Evolutionary conservation across 2,797 vertebrate species (phyloP).

Genomic region (Alexandromys oeconomus): DNA sequence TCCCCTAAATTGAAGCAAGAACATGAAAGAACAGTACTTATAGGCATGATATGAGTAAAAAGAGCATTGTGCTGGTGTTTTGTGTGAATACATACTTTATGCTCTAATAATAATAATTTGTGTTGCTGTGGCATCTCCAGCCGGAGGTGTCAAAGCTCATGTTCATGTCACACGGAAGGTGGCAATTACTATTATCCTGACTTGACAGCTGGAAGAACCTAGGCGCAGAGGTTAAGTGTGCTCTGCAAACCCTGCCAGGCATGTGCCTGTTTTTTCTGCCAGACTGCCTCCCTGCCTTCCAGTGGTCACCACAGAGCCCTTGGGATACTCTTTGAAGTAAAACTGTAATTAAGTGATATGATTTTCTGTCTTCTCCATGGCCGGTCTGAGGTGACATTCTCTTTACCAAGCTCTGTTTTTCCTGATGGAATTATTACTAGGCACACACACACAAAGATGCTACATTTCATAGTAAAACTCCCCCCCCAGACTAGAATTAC

Average conservation of each 20-base stretch:
- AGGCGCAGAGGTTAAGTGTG: constrained; percentile 56
- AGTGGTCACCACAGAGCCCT: background rate
- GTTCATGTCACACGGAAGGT: background rate
- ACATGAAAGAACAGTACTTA: constrained; percentile 34
- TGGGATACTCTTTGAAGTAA: constrained; percentile 20
- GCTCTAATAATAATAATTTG: constrained; percentile 66
- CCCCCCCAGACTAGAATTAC: constrained; percentile 23
- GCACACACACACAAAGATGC: constrained; percentile 27
- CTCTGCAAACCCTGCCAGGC: background rate
- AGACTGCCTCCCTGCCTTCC: constrained; percentile 24
- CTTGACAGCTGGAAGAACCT: constrained; percentile 29
- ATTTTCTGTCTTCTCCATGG: constrained; percentile 40
- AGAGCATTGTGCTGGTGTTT: constrained; percentile 40
- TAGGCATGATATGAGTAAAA: constrained; percentile 39
- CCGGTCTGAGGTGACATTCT: constrained; percentile 39
- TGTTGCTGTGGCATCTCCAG: constrained; percentile 59
- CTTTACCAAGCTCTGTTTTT: constrained; percentile 8
- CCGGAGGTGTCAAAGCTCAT: constrained; percentile 60
- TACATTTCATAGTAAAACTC: background rate
- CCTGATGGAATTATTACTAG: constrained; percentile 32
- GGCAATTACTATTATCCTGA: constrained; percentile 29
- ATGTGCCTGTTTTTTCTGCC: background rate
- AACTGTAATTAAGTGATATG: constrained; percentile 51
- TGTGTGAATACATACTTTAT: constrained; percentile 59
- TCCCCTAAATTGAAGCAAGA: constrained; percentile 51